Evolutionary conservation across 2,888 invertebrate genomes (phyloP), one percentile per base, ranked within the genome.

Genomic region (Apodemia duryi): DNA sequence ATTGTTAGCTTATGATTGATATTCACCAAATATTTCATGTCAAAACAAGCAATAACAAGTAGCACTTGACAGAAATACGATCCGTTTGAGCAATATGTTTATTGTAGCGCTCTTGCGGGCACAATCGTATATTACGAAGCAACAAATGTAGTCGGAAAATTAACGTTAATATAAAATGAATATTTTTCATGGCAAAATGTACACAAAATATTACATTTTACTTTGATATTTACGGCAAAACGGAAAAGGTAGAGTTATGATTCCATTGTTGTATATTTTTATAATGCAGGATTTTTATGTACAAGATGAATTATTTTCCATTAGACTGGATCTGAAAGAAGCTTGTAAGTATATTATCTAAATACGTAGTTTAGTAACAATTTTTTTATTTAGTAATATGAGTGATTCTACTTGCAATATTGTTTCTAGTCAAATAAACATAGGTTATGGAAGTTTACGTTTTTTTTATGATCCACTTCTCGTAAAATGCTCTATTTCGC

Each of bases 31-130:
- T 70, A 70, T 70, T 69, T 70, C 66, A 64, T 66, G 71, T 71
- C 69, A 71, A 68, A 71, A 71, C 70, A 70, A 67, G 68, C 69
- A 71, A 73, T 72, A 69, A 71, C 70, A 68, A 71, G 68, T 68
- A 70, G 70, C 69, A 69, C 72, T 73, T 70, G 74, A 72, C 70
- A 73, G 75, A 74, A 83, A 83, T 83, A 82, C 76, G 80, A 79
- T 77, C 74, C 83, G 82, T 77, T 77, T 78, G 84, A 80, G 82
- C 79, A 81, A 82, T 79, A 75, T 77, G 77, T 80, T 77, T 77
- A 80, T 80, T 76, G 70, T 66, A 81, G 77, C 78, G 73, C 80
- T 82, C 79, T 80, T 80, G 75, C 76, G 81, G 82, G 83, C 77
- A 81, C 81, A 83, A 82, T 83, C 81, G 78, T 78, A 77, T 76